Base-by-base conservation (phyloP, 2,113 vertebrate genomes). In the Lasiurus cinereus region DNA sequence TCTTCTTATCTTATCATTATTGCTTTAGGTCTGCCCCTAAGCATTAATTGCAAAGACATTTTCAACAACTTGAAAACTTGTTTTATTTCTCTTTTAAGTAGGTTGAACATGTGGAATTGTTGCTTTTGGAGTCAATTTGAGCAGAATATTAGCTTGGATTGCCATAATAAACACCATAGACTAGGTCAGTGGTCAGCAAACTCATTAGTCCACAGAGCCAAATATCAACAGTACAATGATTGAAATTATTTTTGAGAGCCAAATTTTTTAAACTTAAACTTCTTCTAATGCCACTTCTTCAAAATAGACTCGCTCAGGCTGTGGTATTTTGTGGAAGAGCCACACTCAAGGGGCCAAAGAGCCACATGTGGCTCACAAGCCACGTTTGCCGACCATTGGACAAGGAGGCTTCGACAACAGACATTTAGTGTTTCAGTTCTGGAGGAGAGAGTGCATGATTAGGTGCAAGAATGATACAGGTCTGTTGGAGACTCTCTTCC, bases 1-100 rank as follows among this genome's bases (percentile, higher is more conserved):
- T 91, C 27, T 91, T 64, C 33, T 90, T 46, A 59, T 22, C 22
- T 22, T 22, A 62, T 27, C 24, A 62, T 64, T 64, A 78, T 8
- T 90, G 43, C 29, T 93, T 86, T 89, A 48, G 8, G 73, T 79
- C 66, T 67, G 12, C 27, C 27, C 62, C 29, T 89, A 67, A 56
- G 54, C 54, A 80, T 89, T 46, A 22, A 56, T 22, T 69, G 67
- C 64, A 87, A 92, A 56, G 70, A 1, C 11, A 64, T 94, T 85
- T 86, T 89, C 56, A 72, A 39, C 31, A 27, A 67, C 73, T 39
- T 39, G 39, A 39, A 39, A 39, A 39, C 33, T 92, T 72, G 9
- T 93, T 87, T 94, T 79, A 43, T 66, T 93, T 91, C 6, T 12
- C 15, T 76, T 88, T 91, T 69, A 83, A 73, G 24, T 43, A 79